Base-by-base conservation (phyloP, 2,888 invertebrate genomes). In the Dicycla oo region DNA sequence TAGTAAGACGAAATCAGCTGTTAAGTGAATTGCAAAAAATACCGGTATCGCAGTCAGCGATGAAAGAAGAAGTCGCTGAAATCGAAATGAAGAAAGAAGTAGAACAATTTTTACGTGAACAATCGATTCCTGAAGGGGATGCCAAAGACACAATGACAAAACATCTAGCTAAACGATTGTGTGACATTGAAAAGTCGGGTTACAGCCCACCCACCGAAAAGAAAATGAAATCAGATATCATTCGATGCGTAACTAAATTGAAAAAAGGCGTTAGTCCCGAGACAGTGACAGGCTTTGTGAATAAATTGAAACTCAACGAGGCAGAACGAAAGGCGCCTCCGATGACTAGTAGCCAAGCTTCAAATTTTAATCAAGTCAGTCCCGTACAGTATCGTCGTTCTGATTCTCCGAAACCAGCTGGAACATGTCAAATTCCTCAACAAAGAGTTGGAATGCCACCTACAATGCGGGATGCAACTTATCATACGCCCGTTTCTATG, bases 51-150 rank as follows among this genome's bases (percentile, higher is more conserved):
- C 82, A 84, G 54, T 79, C 88, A 34, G 82, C 87, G 13, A 63
- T 94, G 20, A 85, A 82, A 72, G 84, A 91, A 58, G 90, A 91
- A 85, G 89, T 89, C 0, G 89, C 93, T 76, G 91, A 92, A 84
- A 90, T 94, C 57, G 84, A 90, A 70, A 81, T 94, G 81, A 91
- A 88, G 54, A 80, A 88, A 1, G 93, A 93, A 86, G 87, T 94
- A 7, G 78, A 81, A 10, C 77, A 88, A 13, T 88, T 94, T 66
- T 89, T 93, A 23, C 26, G 54, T 18, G 76, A 90, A 61, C 82
- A 87, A 30, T 67, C 75, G 0, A 60, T 87, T 40, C 79, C 88
- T 10, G 71, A 85, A 43, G 82, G 82, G 20, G 57, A 81, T 15
- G 64, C 78, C 47, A 82, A 86, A 40, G 88, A 85, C 58, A 83